Evolutionary conservation across 2,797 vertebrate genomes (phyloP), one percentile per base, ranked within the genome.

Genomic region (Platalea minor): DNA sequence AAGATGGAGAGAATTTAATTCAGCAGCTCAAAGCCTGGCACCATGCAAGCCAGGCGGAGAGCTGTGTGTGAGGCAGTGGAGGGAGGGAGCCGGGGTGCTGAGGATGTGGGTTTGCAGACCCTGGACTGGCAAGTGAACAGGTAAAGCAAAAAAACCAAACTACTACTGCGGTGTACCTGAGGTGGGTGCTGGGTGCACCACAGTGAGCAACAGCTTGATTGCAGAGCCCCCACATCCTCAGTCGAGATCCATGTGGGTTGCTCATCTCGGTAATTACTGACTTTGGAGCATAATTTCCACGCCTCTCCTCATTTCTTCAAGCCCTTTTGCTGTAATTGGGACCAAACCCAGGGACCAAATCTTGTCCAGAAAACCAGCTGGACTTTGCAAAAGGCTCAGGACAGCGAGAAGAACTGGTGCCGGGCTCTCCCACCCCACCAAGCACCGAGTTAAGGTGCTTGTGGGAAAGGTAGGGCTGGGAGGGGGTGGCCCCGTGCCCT

Each of bases 241-340:
- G 19, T 7, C 0, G 1, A 17, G 19, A 7, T 33, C 70, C 2
- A 0, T 9, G 18, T 4, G 35, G 11, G 51, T 48, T 35, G n/a
- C 25, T 73, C 10, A 20, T 48, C 39, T 67, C 43, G 9, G 29
- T 46, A 26, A 51, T 35, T 43, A 14, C n/a, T 54, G 88, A 21
- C 24, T 59, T 76, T 0, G 9, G 31, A 59, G 43, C 7, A 2
- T 51, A 15, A 17, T 31, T 88, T 63, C 64, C 48, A 53, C 57
- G 6, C 1, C 0, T 39, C 8, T 45, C 19, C 17, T 53, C 18
- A 1, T 37, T 35, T 50, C 21, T 60, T 60, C 69, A 20, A 4
- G 28, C 13, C 23, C 31, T 56, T 60, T 31, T 68, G 12, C 50
- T 73, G 16, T 17, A 7, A n/a, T 11, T 17, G 20, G 37, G 37